Conservation (phyloP, 2,888 invertebrate species). For the Pseudanteris insignis region DNA sequence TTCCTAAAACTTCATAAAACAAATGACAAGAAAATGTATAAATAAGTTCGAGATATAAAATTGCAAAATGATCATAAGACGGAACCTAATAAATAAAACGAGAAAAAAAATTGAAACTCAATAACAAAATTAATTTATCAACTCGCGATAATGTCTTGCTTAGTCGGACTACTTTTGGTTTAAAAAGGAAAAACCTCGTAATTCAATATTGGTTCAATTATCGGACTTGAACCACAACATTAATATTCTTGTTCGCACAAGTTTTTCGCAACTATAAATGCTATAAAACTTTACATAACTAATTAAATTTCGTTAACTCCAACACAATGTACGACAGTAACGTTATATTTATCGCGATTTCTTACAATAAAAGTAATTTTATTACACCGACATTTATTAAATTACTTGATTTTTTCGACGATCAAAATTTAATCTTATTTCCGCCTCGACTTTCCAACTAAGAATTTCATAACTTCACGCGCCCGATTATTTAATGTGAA, state of each 20-base stretch:
- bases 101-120: slow-evolving; percentile 9
- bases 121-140: slow-evolving; percentile 36
- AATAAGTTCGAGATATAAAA: too few relatives aligned
- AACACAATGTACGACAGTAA: slow-evolving; percentile 31
- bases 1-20: too few relatives aligned
- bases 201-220: slow-evolving; percentile 43
- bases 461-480: slow-evolving; percentile 11
- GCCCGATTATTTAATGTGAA: slow-evolving; percentile 12
- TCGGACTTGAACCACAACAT: slow-evolving; percentile 41
- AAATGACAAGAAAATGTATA: too few relatives aligned
- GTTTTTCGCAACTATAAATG: slow-evolving; percentile 39
- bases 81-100: too few relatives aligned
- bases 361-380: slow-evolving; percentile 26
- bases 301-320: slow-evolving; percentile 34
- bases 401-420: slow-evolving; percentile 21
- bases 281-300: slow-evolving; percentile 38
- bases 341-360: slow-evolving; percentile 35
- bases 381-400: slow-evolving; percentile 31
- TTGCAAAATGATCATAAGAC: too few relatives aligned
- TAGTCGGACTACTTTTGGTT: slow-evolving; percentile 32
- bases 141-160: slow-evolving; percentile 34
- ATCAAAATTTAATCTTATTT: slow-evolving; percentile 27
- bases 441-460: slow-evolving; percentile 6
- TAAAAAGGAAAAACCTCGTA: slow-evolving; percentile 35
- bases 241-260: slow-evolving; percentile 38